phyloP scores from a whole-genome alignment of 2,113 vertebrate species.

The Labeo rohita region DNA sequence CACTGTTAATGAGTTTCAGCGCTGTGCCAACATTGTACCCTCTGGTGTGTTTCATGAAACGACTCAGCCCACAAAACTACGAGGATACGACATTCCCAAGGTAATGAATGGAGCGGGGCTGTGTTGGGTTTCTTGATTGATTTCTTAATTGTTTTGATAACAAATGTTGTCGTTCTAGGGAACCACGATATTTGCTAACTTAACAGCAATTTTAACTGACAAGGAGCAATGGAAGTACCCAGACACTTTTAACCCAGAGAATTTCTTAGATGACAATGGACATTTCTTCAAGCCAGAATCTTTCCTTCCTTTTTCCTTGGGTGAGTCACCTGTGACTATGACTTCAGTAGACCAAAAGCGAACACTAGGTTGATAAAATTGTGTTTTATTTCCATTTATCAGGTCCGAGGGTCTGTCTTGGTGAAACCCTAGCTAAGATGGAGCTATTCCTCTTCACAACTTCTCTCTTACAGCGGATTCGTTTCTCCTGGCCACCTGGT shows the following conservation, averaged over 20 bases:
- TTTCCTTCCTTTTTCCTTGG: slow-evolving; percentile 54
- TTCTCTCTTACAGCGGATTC: slow-evolving; percentile 72
- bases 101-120: background rate
- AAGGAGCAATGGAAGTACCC: slow-evolving; percentile 76
- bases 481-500: slow-evolving; percentile 55
- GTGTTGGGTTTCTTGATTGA: background rate
- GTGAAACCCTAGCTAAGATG: slow-evolving; percentile 69
- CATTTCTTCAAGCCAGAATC: slow-evolving; percentile 48
- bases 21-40: slow-evolving; percentile 41
- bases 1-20: slow-evolving; percentile 51
- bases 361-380: background rate
- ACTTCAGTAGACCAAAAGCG: background rate
- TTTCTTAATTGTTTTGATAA: background rate
- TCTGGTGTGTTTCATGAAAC: background rate
- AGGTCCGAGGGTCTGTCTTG: slow-evolving; percentile 77
- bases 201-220: slow-evolving; percentile 70
- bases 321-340: background rate
- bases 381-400: background rate
- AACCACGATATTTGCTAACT: slow-evolving; percentile 62
- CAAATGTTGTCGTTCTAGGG: background rate
- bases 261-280: slow-evolving; percentile 70
- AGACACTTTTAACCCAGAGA: slow-evolving; percentile 74
- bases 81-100: slow-evolving; percentile 46
- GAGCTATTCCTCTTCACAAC: slow-evolving; percentile 80
- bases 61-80: slow-evolving; percentile 33